phyloP scores from a whole-genome alignment of 2,888 invertebrate genomes.

The Ephialtes manifestator region DNA sequence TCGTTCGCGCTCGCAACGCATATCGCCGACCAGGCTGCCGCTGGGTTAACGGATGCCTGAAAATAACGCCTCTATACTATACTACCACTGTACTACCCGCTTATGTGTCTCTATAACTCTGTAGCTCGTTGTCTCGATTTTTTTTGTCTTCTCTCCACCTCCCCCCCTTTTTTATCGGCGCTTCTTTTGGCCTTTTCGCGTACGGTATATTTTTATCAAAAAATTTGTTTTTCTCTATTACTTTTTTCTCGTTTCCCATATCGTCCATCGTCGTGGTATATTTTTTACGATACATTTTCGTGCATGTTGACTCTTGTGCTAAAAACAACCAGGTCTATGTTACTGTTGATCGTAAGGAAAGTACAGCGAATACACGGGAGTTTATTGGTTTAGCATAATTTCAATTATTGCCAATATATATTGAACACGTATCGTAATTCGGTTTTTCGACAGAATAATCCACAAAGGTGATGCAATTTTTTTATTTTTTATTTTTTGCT shows the following conservation, averaged over 20 bases:
- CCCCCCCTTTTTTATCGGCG: background rate
- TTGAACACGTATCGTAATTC: too few relatives aligned
- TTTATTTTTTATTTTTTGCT: too few relatives aligned
- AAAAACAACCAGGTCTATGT: too few relatives aligned
- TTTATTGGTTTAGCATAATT: too few relatives aligned
- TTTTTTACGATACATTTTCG: background rate
- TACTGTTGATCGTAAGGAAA: too few relatives aligned
- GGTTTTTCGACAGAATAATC: too few relatives aligned
- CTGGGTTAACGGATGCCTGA: constrained; percentile 59
- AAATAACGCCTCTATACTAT: constrained; percentile 51
- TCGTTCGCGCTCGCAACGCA: constrained; percentile 51
- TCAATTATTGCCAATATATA: too few relatives aligned
- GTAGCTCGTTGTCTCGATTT: constrained; percentile 24
- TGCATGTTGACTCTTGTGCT: background rate
- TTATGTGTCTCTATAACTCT: constrained; percentile 20
- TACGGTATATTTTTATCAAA: background rate
- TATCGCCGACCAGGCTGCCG: constrained; percentile 49
- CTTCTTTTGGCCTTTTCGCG: background rate
- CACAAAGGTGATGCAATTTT: too few relatives aligned
- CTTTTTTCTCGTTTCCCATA: background rate
- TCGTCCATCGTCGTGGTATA: too few relatives aligned
- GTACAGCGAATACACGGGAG: too few relatives aligned
- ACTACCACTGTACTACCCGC: constrained; percentile 1
- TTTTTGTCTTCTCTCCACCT: background rate
- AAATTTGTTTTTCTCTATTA: background rate